These are phyloP conservation scores for Linepithema humile DNA, from an alignment of 1,140 invertebrate genomes.

Conservation along the genomic window DNA sequence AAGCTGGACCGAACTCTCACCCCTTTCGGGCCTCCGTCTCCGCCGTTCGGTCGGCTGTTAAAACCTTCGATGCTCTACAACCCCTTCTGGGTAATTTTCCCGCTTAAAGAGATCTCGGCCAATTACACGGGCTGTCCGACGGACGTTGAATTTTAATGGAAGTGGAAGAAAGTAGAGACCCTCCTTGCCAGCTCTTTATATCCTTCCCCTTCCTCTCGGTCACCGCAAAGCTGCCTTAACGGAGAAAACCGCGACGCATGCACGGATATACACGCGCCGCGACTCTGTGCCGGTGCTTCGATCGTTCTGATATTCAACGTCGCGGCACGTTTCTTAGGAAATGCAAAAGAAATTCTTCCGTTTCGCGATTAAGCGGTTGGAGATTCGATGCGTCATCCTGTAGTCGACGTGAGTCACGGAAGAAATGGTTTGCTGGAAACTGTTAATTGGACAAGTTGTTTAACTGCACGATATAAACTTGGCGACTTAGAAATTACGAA, in stretches of 20 bases:
- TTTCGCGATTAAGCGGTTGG: background rate
- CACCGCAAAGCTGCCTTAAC: background rate
- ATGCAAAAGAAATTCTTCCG: slow-evolving; percentile 11
- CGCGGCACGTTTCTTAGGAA: background rate
- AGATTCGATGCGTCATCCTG: background rate
- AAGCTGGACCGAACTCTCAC: slow-evolving; percentile 23
- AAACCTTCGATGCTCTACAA: slow-evolving; percentile 76
- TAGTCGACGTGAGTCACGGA: background rate
- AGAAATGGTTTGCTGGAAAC: background rate
- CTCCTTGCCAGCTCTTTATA: slow-evolving; percentile 62
- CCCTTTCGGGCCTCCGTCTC: slow-evolving; percentile 3
- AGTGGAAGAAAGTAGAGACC: slow-evolving; percentile 71
- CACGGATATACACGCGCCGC: background rate
- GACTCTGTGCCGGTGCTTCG: slow-evolving; percentile 14
- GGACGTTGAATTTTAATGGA: slow-evolving; percentile 83
- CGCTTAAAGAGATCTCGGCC: slow-evolving; percentile 82
- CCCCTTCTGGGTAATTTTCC: slow-evolving; percentile 83
- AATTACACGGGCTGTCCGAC: slow-evolving; percentile 81
- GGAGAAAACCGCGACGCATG: slow-evolving; percentile 2
- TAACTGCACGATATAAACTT: background rate
- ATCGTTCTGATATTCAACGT: slow-evolving; percentile 22
- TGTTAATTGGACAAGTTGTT: background rate
- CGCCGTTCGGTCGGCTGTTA: slow-evolving; percentile 61
- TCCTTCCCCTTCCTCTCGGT: background rate
- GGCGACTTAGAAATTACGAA: background rate